Percentiles rank a stretch among this genome's conserved stretches.
These are phyloP conservation scores for Xyrauchen texanus DNA, from an alignment of 2,113 vertebrate species.

Conservation along the genomic window DNA sequence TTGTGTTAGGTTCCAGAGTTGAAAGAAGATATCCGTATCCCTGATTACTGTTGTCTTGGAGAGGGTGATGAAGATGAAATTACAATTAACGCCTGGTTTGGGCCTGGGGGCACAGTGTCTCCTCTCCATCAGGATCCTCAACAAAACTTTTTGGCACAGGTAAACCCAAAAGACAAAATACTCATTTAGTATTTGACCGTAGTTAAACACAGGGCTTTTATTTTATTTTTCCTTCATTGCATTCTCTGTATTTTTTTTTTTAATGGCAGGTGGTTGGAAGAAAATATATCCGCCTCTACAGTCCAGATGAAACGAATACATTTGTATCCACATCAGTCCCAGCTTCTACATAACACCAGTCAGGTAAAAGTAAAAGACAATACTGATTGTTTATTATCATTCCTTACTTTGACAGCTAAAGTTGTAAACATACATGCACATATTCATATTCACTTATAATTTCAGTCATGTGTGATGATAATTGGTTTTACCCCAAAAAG, in stretches of 20 bases:
- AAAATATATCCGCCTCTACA: constrained; percentile 89
- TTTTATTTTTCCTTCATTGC: too few species aligned
- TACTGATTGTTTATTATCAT: constrained; percentile 28
- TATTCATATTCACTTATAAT: not conserved
- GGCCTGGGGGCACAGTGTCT: constrained; percentile 87
- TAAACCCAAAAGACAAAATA: constrained; percentile 52
- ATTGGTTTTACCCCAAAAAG: constrained; percentile 63
- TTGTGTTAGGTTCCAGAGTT: constrained; percentile 85
- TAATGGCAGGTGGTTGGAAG: constrained; percentile 84
- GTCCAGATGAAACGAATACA: constrained; percentile 82
- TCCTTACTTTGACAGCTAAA: not conserved
- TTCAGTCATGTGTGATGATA: not conserved
- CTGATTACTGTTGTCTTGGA: constrained; percentile 94
- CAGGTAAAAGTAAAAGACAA: constrained; percentile 74
- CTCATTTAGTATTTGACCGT: not conserved
- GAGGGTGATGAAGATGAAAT: constrained; percentile 89
- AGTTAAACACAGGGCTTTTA: not conserved
- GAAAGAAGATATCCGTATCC: constrained; percentile 88
- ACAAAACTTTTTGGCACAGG: constrained; percentile 93
- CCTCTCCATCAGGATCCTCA: constrained; percentile 97
- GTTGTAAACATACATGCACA: not conserved
- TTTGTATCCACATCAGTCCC: constrained; percentile 87
- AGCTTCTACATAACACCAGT: constrained; percentile 93
- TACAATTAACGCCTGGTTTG: constrained; percentile 95
- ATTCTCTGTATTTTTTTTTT: not conserved